These are phyloP conservation scores for Ochropacha duplaris DNA, from an alignment of 2,888 invertebrate species.

Conservation along the genomic window DNA sequence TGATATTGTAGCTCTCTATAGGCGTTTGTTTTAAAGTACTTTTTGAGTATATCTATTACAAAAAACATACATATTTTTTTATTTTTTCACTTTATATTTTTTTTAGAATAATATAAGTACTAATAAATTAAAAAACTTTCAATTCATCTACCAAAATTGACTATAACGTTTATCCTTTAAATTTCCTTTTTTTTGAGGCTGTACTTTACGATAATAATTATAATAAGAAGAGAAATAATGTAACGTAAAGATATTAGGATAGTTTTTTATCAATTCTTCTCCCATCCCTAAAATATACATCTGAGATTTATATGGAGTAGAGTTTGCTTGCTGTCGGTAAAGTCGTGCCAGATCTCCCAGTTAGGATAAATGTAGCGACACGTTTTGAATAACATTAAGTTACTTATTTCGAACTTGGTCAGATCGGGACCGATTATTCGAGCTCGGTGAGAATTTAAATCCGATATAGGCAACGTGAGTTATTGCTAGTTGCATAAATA, in stretches of 20 bases:
- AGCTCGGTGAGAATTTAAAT: conserved; percentile 46
- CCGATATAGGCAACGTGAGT: conserved; percentile 45
- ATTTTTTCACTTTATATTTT: no score
- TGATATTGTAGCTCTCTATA: no score
- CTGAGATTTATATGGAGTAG: conserved; percentile 63
- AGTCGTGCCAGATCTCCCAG: conserved; percentile 76
- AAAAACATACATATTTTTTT: no score
- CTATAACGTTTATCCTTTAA: no score
- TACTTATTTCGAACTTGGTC: conserved; percentile 54
- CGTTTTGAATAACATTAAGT: conserved; percentile 76
- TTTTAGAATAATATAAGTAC: no score
- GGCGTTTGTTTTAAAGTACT: no score
- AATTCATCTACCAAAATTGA: neutral
- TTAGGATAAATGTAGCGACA: conserved; percentile 78
- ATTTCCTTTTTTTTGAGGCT: no score
- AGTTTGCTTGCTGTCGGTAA: conserved; percentile 50
- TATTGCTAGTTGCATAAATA: conserved; percentile 27
- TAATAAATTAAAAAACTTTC: no score
- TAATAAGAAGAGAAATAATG: no score
- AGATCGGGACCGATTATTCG: conserved; percentile 47
- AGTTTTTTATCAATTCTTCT: conserved; percentile 21
- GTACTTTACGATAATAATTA: no score
- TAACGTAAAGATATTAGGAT: neutral
- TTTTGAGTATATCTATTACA: no score
- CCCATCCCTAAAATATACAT: neutral